These are phyloP conservation scores for Cotesia vestalis DNA, from an alignment of 1,140 invertebrate species.

Conservation along the genomic window DNA sequence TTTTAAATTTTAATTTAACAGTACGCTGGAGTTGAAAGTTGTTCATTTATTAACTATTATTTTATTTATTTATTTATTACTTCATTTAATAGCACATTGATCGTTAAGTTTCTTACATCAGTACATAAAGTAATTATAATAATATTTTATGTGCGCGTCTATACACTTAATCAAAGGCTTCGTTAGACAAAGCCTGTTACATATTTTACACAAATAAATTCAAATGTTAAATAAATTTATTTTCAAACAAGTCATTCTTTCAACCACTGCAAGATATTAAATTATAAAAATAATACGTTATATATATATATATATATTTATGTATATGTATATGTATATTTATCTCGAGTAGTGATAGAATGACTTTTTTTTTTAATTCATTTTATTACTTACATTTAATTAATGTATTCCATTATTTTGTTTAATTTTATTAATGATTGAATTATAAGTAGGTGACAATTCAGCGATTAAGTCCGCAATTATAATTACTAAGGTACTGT, in stretches of 20 bases:
- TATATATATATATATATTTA: conserved; percentile 19
- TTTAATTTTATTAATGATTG: conserved; percentile 7
- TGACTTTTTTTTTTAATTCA: conserved; percentile 44
- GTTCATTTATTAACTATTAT: too few species aligned
- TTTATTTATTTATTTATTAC: neutral
- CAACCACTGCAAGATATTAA: conserved; percentile 50
- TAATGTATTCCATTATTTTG: neutral
- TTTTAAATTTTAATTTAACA: conserved; percentile 21
- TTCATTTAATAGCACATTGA: conserved; percentile 1
- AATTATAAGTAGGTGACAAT: neutral
- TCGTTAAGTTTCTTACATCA: neutral
- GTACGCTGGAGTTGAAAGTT: neutral
- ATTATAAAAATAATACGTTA: conserved; percentile 64
- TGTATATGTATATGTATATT: conserved; percentile 31
- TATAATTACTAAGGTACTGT: neutral
- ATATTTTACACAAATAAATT: conserved; percentile 39
- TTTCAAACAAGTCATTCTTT: conserved; percentile 47
- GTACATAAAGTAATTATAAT: neutral
- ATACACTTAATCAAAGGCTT: neutral
- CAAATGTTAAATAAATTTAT: too few species aligned
- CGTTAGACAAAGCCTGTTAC: conserved; percentile 11
- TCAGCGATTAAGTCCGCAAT: neutral
- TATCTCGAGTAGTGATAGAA: conserved; percentile 44
- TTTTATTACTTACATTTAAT: neutral
- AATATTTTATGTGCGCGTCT: neutral